phyloP scores from a whole-genome alignment of 1,140 invertebrate species.

The Planococcus citri region DNA sequence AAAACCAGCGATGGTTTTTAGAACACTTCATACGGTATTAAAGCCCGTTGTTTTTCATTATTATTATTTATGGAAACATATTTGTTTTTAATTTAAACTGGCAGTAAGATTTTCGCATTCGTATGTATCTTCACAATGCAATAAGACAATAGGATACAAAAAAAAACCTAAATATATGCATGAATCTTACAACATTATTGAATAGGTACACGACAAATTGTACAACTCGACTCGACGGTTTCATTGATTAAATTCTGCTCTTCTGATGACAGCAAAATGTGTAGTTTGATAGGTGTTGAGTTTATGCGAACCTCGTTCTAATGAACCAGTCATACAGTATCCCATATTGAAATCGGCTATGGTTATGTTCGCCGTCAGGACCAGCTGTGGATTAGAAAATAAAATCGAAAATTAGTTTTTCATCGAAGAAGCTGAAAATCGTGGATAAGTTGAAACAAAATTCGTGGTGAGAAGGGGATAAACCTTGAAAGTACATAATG shows the following conservation, averaged over 20 bases:
- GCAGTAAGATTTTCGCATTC: background rate
- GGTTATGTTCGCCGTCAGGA: slow-evolving; percentile 59
- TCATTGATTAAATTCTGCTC: slow-evolving; percentile 26
- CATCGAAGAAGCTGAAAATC: background rate
- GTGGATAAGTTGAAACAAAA: background rate
- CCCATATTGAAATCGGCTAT: slow-evolving; percentile 76
- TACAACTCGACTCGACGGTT: background rate
- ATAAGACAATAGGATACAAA: background rate
- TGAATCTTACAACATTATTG: too few relatives aligned
- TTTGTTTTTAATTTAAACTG: too few relatives aligned
- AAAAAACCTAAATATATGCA: background rate
- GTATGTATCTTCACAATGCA: background rate
- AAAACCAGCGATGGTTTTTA: too few relatives aligned
- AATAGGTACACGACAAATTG: background rate
- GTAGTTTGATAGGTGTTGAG: slow-evolving; percentile 67
- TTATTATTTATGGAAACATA: too few relatives aligned
- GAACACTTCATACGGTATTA: too few relatives aligned
- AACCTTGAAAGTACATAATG: too few relatives aligned
- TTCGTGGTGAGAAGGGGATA: too few relatives aligned
- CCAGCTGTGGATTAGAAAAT: slow-evolving; percentile 18
- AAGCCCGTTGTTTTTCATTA: too few relatives aligned
- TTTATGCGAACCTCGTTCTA: slow-evolving; percentile 64
- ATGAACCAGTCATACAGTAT: slow-evolving; percentile 71
- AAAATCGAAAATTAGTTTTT: background rate
- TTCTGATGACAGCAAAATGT: slow-evolving; percentile 63